Conservation (phyloP, 2,113 vertebrate species). For the Hylia prasina region DNA sequence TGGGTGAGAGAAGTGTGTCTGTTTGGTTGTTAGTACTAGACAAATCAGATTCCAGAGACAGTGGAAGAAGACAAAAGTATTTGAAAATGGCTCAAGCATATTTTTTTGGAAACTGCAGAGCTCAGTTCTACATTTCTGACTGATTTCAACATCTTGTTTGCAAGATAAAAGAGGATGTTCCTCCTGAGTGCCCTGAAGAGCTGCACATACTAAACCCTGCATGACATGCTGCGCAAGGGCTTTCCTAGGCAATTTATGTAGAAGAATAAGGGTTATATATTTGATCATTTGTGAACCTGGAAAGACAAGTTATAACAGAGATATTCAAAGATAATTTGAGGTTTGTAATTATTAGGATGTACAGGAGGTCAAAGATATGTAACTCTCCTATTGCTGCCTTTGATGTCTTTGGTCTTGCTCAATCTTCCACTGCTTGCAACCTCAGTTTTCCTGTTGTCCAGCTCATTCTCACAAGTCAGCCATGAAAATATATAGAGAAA, state of each 20-base stretch:
- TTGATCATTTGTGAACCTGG: neutral
- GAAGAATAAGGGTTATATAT: neutral
- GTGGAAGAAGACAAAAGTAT: neutral
- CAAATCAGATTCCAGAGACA: neutral
- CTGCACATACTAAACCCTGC: neutral
- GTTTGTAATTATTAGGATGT: neutral
- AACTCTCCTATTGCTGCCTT: neutral
- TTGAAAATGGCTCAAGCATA: neutral
- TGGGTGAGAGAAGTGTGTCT: neutral
- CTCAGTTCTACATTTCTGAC: neutral
- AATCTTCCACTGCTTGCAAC: neutral
- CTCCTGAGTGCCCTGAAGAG: neutral
- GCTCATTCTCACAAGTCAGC: neutral
- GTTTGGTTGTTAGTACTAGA: neutral
- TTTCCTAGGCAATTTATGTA: neutral
- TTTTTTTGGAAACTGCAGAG: neutral
- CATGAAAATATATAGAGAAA: neutral
- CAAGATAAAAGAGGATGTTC: neutral
- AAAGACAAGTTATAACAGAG: neutral
- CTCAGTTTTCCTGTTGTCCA: neutral
- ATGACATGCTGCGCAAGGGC: neutral
- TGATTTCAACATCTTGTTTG: neutral
- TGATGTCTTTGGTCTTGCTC: neutral
- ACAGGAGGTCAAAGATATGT: neutral
- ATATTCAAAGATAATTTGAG: neutral